Base-by-base conservation (phyloP, 2,888 invertebrate species). In the Crocallis elinguaria region DNA sequence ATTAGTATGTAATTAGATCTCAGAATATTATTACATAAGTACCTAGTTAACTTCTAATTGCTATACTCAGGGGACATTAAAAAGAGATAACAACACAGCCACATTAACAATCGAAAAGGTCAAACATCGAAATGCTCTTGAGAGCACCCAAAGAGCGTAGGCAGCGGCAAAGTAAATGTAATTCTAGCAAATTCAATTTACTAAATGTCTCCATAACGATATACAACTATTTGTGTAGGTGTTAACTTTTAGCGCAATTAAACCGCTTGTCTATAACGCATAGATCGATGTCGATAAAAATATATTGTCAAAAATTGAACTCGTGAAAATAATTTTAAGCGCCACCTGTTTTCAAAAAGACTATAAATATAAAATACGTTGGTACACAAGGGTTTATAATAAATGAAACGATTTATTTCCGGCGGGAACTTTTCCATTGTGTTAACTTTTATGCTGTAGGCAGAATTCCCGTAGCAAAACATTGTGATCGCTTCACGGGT, bases 401-500 rank as follows among this genome's bases (percentile, higher is more conserved):
- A 83, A 82, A 83, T 79, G 75, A 73, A 75, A 75, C 76, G 75
- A 82, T 82, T 82, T 79, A 84, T 84, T 80, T 79, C 63, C 61
- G 67, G 66, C 73, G 69, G 66, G 56, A 80, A 81, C 79, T 84
- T 84, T 84, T 76, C 78, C 84, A 81, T 82, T 82, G 81, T 84
- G 78, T 79, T 79, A 84, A 85, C 82, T 83, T 86, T 82, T 81
- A 43, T 82, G 79, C 81, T 69, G 62, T 65, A 73, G 72, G 66
- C 73, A 69, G 74, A 78, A 77, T 77, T 77, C 74, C 73, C 75
- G 73, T 70, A 73, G 82, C 83, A 84, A 84, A 86, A 86, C 85
- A 83, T 81, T 81, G 79, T 79, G 87, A 88, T 87, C 86, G 82
- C 80, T 84, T 84, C 82, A 78, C 86, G 82, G 84, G 81, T 82